Base-by-base conservation (phyloP, 2,113 vertebrate species). In the Cyanoderma ruficeps region DNA sequence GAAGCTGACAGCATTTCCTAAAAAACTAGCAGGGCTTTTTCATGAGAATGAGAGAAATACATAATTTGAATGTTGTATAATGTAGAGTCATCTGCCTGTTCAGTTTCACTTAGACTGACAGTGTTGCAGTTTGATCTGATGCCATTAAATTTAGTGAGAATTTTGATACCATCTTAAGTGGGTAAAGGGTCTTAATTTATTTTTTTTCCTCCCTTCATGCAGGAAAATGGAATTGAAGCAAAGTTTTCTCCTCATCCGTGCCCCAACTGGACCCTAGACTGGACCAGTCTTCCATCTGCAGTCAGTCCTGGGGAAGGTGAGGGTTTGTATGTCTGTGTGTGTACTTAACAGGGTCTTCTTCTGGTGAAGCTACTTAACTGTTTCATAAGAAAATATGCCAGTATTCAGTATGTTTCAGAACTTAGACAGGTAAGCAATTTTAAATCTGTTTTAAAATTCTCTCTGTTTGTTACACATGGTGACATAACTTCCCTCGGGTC, bases 281-380 rank as follows among this genome's bases (percentile, higher is more conserved):
- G 99, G 99, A 97, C 98, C 60, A 97, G 33, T 85, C 97, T 99
- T 57, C 99, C 99, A 74, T 95, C 95, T 84, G 98, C 99, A 30
- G 99, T 99, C 93, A 99, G 97, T 97, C 99, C 99, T 85, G 98
- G 98, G 79, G 99, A 99, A 98, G 99, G 99, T 99, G 97, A 91
- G 90, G 14, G 11, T 28, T 77, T 79, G 42, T 59, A 16, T 59
- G 14, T 60, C 8, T 52, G 4, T 67, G 14, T 72, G 12, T n/a
- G 23, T 84, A 13, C 89, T 83, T 89, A 81, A 59, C 12, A 47
- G 20, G 41, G 8, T 30, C 4, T 1, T 5, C 24, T 81, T 71
- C 39, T 74, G 39, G 22, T 83, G 65, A 60, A 92, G 44, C 35
- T 74, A 9, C 24, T 60, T 35, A 23, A 30, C 35, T 35, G 22